These are phyloP conservation scores for Kradibia gibbosae DNA, from an alignment of 1,140 invertebrate species.

Conservation along the genomic window DNA sequence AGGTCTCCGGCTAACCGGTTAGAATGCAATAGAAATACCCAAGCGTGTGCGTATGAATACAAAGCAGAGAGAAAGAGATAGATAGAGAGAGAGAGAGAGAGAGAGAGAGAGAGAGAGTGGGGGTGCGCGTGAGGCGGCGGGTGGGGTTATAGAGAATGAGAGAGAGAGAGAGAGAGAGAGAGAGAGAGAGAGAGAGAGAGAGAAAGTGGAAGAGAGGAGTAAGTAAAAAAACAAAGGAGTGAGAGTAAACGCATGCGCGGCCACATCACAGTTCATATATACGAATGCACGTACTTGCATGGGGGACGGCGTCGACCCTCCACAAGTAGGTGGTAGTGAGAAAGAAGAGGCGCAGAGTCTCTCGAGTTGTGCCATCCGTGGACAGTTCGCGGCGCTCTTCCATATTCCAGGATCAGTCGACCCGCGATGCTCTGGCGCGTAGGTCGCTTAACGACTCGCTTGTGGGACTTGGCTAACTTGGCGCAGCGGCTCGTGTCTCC, in stretches of 20 bases:
- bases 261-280: not conserved
- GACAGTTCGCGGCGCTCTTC: conserved; percentile 27
- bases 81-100: not conserved
- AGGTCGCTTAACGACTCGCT: conserved; percentile 43
- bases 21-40: conserved; percentile 4
- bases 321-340: conserved; percentile 15
- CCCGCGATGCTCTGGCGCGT: conserved; percentile 58
- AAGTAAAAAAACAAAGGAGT: not conserved
- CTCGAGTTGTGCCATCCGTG: conserved; percentile 34
- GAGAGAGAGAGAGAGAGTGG: not conserved
- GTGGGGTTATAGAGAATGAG: no score
- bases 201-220: not conserved
- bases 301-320: conserved; percentile 9
- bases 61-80: not conserved
- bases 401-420: conserved; percentile 57
- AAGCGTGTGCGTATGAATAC: not conserved
- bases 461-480: no score
- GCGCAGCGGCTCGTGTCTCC: not conserved
- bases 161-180: not conserved
- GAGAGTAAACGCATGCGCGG: not conserved
- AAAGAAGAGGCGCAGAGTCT: conserved; percentile 32
- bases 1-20: not conserved
- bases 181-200: not conserved
- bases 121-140: not conserved
- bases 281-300: not conserved